Evolutionary conservation across 2,113 vertebrate species (phyloP).

Genomic region (Irena cyanogastra): DNA sequence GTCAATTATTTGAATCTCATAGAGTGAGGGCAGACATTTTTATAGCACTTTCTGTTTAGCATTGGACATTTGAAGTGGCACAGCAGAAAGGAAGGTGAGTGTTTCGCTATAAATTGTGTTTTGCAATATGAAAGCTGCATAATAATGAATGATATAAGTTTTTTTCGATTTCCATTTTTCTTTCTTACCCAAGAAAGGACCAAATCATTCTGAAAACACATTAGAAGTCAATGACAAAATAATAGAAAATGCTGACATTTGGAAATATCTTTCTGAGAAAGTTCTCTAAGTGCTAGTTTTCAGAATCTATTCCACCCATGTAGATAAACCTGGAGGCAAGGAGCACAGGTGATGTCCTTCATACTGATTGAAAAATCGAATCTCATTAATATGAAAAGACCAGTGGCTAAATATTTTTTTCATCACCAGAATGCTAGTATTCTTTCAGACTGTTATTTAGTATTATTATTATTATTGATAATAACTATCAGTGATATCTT

Average conservation of each 20-base stretch:
- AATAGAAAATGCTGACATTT: slow-evolving; percentile 71
- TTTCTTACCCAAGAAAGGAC: slow-evolving; percentile 63
- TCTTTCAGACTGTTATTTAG: background rate
- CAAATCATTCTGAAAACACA: slow-evolving; percentile 68
- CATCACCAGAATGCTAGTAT: background rate
- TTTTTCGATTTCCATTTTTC: slow-evolving; percentile 70
- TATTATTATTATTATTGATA: background rate
- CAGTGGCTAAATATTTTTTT: background rate
- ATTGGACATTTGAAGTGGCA: slow-evolving; percentile 71
- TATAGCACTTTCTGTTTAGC: slow-evolving; percentile 70
- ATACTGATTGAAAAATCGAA: slow-evolving; percentile 35
- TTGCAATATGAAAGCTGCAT: slow-evolving; percentile 70
- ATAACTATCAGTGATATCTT: background rate
- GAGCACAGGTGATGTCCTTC: slow-evolving; percentile 28
- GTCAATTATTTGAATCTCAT: slow-evolving; percentile 74
- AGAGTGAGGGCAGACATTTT: slow-evolving; percentile 71
- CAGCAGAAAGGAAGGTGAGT: slow-evolving; percentile 46
- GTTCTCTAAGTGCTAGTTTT: slow-evolving; percentile 51
- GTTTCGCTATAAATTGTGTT: slow-evolving; percentile 73
- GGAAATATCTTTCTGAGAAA: slow-evolving; percentile 64
- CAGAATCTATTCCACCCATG: slow-evolving; percentile 31
- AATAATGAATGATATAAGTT: slow-evolving; percentile 65
- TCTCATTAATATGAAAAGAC: slow-evolving; percentile 38
- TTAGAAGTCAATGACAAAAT: slow-evolving; percentile 76
- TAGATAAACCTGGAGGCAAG: slow-evolving; percentile 25